Conservation (phyloP, 2,797 vertebrate species). For the Sternotherus odoratus region DNA sequence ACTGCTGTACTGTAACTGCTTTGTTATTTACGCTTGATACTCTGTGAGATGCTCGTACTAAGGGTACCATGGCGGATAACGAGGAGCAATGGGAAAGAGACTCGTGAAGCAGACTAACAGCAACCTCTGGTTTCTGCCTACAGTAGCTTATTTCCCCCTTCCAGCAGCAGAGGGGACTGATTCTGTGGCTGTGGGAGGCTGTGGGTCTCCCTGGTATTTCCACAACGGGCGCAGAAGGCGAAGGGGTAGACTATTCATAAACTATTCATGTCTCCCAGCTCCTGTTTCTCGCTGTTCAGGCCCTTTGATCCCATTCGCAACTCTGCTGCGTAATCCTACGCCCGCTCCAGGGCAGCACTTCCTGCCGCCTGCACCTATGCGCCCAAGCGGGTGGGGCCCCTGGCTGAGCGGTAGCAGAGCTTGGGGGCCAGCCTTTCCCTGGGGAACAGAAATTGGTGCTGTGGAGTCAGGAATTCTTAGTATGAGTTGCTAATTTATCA, state of each 20-base stretch:
- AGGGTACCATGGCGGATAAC: neutral
- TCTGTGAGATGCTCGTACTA: neutral
- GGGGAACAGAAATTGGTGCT: neutral
- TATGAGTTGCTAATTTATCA: neutral
- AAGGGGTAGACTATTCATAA: neutral
- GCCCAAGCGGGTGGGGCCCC: neutral
- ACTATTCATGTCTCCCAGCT: neutral
- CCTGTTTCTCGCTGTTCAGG: neutral
- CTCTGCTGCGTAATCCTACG: neutral
- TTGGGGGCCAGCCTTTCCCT: neutral
- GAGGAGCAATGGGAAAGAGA: too few species aligned
- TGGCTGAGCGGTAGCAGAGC: neutral
- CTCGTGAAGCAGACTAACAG: too few species aligned
- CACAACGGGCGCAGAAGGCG: neutral
- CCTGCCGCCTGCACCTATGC: too few species aligned
- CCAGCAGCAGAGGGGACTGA: neutral
- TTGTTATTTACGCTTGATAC: neutral
- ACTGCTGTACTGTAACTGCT: neutral
- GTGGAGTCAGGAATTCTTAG: neutral
- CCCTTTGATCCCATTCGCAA: neutral
- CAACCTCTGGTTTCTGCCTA: neutral
- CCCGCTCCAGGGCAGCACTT: neutral
- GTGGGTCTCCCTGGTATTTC: neutral
- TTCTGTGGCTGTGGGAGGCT: neutral
- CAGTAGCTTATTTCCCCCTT: rapidly evolving